These are phyloP conservation scores for Netelia melanura DNA, from an alignment of 2,888 invertebrate species.

Conservation along the genomic window DNA sequence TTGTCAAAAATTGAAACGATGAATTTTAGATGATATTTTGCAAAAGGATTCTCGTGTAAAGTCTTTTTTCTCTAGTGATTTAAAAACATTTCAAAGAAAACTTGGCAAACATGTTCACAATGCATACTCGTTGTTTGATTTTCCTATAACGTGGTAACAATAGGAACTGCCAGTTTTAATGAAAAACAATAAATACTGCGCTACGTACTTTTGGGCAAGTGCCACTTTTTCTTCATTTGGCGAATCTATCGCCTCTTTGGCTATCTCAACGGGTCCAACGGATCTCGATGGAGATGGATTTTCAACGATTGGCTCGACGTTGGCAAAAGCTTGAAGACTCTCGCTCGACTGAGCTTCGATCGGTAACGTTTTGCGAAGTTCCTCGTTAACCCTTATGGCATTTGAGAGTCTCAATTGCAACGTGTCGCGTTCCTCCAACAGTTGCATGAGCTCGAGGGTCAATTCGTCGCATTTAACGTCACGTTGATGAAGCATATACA, in stretches of 20 bases:
- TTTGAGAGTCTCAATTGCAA: slow-evolving; percentile 93
- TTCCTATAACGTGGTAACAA: not conserved
- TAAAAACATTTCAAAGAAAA: no score
- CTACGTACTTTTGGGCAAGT: slow-evolving; percentile 82
- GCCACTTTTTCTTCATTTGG: slow-evolving; percentile 79
- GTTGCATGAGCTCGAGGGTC: slow-evolving; percentile 92
- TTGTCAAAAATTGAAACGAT: not conserved
- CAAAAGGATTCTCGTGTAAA: no score
- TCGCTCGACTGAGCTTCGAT: slow-evolving; percentile 47
- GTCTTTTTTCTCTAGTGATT: no score
- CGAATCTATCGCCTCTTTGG: slow-evolving; percentile 81
- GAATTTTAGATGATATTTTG: no score
- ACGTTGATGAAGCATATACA: slow-evolving; percentile 94
- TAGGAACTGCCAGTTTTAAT: not conserved
- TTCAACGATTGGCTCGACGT: slow-evolving; percentile 74
- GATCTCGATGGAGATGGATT: slow-evolving; percentile 79
- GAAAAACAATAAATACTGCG: not conserved
- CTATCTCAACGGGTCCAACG: slow-evolving; percentile 81
- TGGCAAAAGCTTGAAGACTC: not conserved
- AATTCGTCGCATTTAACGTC: slow-evolving; percentile 95
- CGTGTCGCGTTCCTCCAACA: slow-evolving; percentile 94
- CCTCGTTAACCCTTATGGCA: slow-evolving; percentile 91
- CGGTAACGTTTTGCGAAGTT: slow-evolving; percentile 82
- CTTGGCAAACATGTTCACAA: no score
- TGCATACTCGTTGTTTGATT: not conserved